phyloP scores from a whole-genome alignment of 2,888 invertebrate genomes.

The Phasia obesa region DNA sequence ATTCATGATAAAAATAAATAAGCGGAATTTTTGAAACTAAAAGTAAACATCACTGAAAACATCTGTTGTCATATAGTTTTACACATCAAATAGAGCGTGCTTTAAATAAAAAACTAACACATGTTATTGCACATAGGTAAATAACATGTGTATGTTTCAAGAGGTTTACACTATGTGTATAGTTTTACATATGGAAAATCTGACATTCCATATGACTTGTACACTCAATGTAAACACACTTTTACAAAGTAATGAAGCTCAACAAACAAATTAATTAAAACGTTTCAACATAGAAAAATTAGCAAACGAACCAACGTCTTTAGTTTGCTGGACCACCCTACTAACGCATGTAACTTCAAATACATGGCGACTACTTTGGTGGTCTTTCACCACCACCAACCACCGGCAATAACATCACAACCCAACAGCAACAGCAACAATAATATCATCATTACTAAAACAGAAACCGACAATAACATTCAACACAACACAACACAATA shows the following conservation, averaged over 20 bases:
- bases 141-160: too few relatives aligned
- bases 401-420: conserved; percentile 25
- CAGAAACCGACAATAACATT: conserved; percentile 53
- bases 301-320: conserved; percentile 42
- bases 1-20: too few relatives aligned
- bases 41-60: too few relatives aligned
- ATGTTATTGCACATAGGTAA: too few relatives aligned
- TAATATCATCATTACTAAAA: conserved; percentile 60
- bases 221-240: too few relatives aligned
- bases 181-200: too few relatives aligned
- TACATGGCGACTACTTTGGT: conserved; percentile 69
- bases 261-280: conserved; percentile 45
- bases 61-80: too few relatives aligned
- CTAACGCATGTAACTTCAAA: conserved; percentile 68
- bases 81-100: too few relatives aligned
- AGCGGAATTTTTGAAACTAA: too few relatives aligned
- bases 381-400: conserved; percentile 67
- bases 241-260: conserved; percentile 1
- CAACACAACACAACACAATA: not conserved
- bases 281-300: conserved; percentile 54
- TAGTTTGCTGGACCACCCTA: conserved; percentile 66
- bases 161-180: too few relatives aligned
- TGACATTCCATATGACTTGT: too few relatives aligned
- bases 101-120: too few relatives aligned
- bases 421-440: conserved; percentile 26